Conservation (phyloP, 1,140 invertebrate species). For the Parapsyche elsis region DNA sequence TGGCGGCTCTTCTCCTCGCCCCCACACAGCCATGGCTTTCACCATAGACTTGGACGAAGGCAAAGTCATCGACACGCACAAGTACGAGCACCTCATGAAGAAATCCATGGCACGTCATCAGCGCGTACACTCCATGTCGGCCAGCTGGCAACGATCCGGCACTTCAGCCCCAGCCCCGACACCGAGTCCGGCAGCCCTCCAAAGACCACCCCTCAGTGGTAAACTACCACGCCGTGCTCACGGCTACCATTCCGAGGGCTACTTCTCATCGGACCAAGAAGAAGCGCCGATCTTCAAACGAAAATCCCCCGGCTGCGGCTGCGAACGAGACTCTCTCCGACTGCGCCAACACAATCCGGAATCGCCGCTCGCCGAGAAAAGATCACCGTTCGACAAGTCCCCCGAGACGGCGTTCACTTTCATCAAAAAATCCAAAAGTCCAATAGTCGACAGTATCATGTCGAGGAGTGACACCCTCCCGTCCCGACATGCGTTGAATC, state of each 20-base stretch:
- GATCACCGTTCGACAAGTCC: conserved; percentile 37
- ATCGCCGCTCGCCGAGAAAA: conserved; percentile 36
- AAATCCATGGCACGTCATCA: conserved; percentile 76
- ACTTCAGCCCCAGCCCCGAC: neutral
- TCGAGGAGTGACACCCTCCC: conserved; percentile 65
- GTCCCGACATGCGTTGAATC: conserved; percentile 62
- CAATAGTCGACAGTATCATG: conserved; percentile 68
- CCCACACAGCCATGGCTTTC: conserved; percentile 69
- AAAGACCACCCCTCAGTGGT: conserved; percentile 71
- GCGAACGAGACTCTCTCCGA: conserved; percentile 45
- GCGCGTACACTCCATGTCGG: conserved; percentile 76
- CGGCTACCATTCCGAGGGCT: conserved; percentile 76
- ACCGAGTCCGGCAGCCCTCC: conserved; percentile 49
- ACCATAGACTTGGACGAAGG: conserved; percentile 76
- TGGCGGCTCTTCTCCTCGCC: neutral
- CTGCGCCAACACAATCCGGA: conserved; percentile 30
- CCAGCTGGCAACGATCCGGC: conserved; percentile 58
- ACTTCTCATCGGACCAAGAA: conserved; percentile 76
- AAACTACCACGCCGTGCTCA: conserved; percentile 69
- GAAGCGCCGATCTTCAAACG: conserved; percentile 59
- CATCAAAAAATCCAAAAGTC: conserved; percentile 65
- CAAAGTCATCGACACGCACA: conserved; percentile 71
- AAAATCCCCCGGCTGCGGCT: conserved; percentile 16
- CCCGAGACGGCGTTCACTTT: conserved; percentile 52
- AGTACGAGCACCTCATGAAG: conserved; percentile 75